Conservation (phyloP, 1,140 invertebrate species). For the Drosophila fuyamai region DNA sequence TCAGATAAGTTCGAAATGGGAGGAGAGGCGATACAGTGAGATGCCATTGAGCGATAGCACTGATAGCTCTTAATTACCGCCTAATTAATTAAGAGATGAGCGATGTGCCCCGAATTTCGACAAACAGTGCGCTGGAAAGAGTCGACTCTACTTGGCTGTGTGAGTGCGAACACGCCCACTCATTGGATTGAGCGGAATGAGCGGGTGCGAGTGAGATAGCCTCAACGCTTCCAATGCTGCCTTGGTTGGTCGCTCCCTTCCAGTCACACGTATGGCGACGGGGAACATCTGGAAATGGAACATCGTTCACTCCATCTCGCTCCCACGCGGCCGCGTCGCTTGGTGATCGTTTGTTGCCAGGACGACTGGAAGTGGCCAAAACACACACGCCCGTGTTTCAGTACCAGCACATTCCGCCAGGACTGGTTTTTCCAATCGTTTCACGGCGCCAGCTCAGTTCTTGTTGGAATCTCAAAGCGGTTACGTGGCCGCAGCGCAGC, state of each 20-base stretch:
- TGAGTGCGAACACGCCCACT: constrained; percentile 56
- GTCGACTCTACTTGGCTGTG: constrained; percentile 36
- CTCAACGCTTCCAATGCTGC: constrained; percentile 52
- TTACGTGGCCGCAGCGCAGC: constrained; percentile 61
- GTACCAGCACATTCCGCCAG: constrained; percentile 55
- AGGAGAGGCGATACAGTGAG: constrained; percentile 10
- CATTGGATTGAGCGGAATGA: constrained; percentile 25
- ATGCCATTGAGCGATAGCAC: constrained; percentile 54
- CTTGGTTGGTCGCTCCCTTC: constrained; percentile 56
- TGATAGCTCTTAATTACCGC: constrained; percentile 77
- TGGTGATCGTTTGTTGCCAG: constrained; percentile 69
- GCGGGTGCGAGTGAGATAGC: constrained; percentile 47
- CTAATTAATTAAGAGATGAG: constrained; percentile 74
- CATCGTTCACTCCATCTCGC: constrained; percentile 28
- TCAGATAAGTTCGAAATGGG: constrained; percentile 10
- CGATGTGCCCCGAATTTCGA: constrained; percentile 21
- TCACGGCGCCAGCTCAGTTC: constrained; percentile 80
- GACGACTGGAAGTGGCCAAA: constrained; percentile 69
- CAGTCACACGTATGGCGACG: constrained; percentile 45
- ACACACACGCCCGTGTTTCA: constrained; percentile 36
- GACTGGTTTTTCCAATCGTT: constrained; percentile 74
- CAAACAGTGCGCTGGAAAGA: constrained; percentile 34
- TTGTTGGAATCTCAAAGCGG: constrained; percentile 83
- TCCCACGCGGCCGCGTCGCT: constrained; percentile 9
- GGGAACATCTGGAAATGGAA: constrained; percentile 49